phyloP scores from a whole-genome alignment of 2,797 vertebrate species.

The Gallinago solitaria region DNA sequence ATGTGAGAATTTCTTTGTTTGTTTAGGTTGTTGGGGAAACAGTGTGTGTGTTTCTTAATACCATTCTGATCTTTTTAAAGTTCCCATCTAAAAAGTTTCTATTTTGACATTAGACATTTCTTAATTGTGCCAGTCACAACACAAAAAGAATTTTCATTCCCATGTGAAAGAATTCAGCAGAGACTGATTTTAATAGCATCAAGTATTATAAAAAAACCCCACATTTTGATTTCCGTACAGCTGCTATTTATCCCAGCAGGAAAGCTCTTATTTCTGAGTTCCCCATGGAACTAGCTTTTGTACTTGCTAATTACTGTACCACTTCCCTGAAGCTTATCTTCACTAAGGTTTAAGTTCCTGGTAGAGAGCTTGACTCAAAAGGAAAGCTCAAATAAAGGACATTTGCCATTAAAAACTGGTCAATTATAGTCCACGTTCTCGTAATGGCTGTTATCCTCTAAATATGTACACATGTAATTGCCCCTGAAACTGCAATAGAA shows the following conservation, averaged over 20 bases:
- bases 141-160: conserved; percentile 34
- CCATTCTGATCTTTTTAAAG: not conserved
- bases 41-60: not conserved
- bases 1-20: not conserved
- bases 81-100: not conserved
- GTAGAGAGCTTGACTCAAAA: conserved; percentile 17
- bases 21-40: not conserved
- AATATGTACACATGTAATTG: not conserved
- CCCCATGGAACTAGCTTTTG: conserved; percentile 44
- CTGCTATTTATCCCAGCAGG: conserved; percentile 50
- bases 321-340: conserved; percentile 53
- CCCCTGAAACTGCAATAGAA: not conserved
- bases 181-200: conserved; percentile 44
- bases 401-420: not conserved
- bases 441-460: not conserved
- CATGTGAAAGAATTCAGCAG: conserved; percentile 35
- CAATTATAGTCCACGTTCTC: not conserved
- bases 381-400: not conserved
- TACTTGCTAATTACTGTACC: conserved; percentile 57
- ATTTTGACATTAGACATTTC: conserved; percentile 36
- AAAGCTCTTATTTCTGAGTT: conserved; percentile 57
- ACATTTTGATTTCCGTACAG: conserved; percentile 24
- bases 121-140: conserved; percentile 21
- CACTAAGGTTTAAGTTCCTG: conserved; percentile 29
- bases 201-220: conserved; percentile 32